phyloP scores from a whole-genome alignment of 1,140 invertebrate genomes.

The Rhyzopertha dominica region DNA sequence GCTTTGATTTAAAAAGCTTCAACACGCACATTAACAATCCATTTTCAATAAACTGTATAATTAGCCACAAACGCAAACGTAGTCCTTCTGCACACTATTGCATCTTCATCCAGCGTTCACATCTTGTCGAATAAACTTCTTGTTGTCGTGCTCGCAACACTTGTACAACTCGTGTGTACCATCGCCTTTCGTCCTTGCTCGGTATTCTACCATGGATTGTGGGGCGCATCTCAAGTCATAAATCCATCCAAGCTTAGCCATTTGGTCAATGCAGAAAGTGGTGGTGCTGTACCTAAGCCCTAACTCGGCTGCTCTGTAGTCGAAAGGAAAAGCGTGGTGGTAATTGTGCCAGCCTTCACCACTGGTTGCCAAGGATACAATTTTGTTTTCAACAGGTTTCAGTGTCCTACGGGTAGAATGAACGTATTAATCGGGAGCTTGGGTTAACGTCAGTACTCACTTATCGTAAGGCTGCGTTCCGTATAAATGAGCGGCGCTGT shows the following conservation, averaged over 20 bases:
- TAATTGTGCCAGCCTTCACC: conserved; percentile 78
- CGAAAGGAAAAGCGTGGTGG: conserved; percentile 73
- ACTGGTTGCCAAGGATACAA: conserved; percentile 50
- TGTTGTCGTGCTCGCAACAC: too few species aligned
- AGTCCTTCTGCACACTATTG: too few species aligned
- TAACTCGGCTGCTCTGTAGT: conserved; percentile 62
- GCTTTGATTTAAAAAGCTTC: too few species aligned
- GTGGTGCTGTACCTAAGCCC: conserved; percentile 47
- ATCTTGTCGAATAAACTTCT: too few species aligned
- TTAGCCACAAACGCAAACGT: too few species aligned
- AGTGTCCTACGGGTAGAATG: conserved; percentile 20
- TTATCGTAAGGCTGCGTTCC: conserved; percentile 64
- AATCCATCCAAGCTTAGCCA: conserved; percentile 51
- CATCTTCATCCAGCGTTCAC: too few species aligned
- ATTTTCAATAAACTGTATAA: too few species aligned
- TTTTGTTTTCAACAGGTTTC: conserved; percentile 51
- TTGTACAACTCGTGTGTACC: too few species aligned
- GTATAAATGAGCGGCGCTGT: conserved; percentile 69
- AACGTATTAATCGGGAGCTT: not conserved
- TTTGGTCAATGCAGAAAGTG: conserved; percentile 48
- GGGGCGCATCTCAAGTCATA: conserved; percentile 59
- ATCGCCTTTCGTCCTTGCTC: conserved; percentile 59
- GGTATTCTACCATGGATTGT: conserved; percentile 49
- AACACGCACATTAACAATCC: too few species aligned
- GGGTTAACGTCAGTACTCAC: conserved; percentile 43